A percentile compares a stretch with the other conserved stretches of the same genome.
Evolutionary conservation across 1,140 invertebrate species (phyloP).

Genomic region (Cephus cinctus): DNA sequence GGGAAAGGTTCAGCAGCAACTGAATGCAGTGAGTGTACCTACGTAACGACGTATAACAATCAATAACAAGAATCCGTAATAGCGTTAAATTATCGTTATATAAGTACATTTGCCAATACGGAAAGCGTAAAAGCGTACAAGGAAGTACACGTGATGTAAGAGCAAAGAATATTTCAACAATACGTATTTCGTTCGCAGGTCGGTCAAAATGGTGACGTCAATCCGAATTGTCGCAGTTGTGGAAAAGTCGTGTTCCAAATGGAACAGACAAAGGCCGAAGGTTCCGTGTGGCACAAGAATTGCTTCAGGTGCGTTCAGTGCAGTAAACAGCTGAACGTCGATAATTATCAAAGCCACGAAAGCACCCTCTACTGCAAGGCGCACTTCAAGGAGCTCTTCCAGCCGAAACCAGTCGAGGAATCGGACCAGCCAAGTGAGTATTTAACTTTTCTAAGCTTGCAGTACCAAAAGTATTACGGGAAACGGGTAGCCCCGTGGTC

Average conservation of each 20-base stretch:
- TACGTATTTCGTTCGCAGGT: too few species aligned
- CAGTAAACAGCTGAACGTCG: conserved; percentile 83
- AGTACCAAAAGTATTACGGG: too few species aligned
- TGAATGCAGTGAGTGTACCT: conserved; percentile 61
- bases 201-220: conserved; percentile 52
- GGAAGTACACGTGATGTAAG: too few species aligned
- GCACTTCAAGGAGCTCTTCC: conserved; percentile 90
- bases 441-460: background rate
- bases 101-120: too few species aligned
- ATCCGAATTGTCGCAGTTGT: conserved; percentile 74
- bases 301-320: conserved; percentile 90
- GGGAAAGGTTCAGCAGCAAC: conserved; percentile 67
- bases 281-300: conserved; percentile 84
- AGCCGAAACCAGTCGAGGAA: conserved; percentile 84
- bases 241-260: conserved; percentile 90
- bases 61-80: too few species aligned
- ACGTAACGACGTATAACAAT: too few species aligned
- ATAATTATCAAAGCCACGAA: conserved; percentile 88
- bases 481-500: too few species aligned
- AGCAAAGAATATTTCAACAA: too few species aligned
- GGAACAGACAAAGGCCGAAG: conserved; percentile 89
- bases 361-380: conserved; percentile 86
- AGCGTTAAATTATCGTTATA: too few species aligned
- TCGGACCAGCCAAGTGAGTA: conserved; percentile 67
- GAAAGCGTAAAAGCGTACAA: too few species aligned